Percentiles rank a stretch among this genome's conserved stretches.
Evolutionary conservation across 2,797 vertebrate species (phyloP).

Genomic region (Ciconia nigra): DNA sequence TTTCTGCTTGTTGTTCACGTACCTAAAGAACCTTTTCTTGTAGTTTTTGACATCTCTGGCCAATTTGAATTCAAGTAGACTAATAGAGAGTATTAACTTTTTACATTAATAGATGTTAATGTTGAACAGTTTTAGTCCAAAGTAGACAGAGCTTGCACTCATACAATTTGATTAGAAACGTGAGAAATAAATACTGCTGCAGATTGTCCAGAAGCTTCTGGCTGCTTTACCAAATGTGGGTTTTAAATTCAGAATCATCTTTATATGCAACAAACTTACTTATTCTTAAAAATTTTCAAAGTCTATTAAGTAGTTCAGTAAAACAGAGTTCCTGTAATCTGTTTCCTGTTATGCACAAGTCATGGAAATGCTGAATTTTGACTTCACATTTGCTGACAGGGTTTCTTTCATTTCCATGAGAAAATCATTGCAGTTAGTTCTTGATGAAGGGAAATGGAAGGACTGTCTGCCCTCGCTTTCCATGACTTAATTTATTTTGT

Average conservation of each 20-base stretch:
- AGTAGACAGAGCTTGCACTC: neutral
- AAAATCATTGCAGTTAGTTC: neutral
- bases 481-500: neutral
- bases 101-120: neutral
- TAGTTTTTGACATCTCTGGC: neutral
- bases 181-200: neutral
- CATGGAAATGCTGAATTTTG: conserved; percentile 57
- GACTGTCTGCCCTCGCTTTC: neutral
- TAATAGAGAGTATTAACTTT: neutral
- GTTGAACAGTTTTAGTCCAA: neutral
- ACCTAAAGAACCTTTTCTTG: neutral
- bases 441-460: neutral
- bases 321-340: conserved; percentile 60
- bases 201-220: neutral
- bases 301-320: conserved; percentile 7
- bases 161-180: neutral
- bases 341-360: conserved; percentile 70
- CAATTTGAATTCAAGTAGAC: neutral
- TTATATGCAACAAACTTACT: neutral
- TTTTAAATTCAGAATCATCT: neutral
- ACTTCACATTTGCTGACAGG: conserved; percentile 41
- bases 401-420: conserved; percentile 62
- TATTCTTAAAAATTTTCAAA: neutral
- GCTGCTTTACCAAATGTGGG: neutral
- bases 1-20: neutral